Evolutionary conservation across 2,888 invertebrate species (phyloP).

Genomic region (Synergus itoensis): DNA sequence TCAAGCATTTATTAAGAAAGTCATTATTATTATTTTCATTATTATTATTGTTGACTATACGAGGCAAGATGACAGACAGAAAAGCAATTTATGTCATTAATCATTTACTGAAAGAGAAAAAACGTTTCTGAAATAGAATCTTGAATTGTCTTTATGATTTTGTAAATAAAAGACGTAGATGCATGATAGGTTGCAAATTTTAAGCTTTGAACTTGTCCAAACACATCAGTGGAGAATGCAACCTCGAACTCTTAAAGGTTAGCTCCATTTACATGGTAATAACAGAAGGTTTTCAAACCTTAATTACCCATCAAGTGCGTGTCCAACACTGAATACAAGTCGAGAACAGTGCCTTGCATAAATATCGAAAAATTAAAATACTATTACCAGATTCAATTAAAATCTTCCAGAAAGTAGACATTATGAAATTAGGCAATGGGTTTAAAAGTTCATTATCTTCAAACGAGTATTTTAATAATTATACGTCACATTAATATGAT

Average conservation of each 20-base stretch:
- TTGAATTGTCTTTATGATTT: neutral
- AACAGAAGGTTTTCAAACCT: conserved; percentile 60
- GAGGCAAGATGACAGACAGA: neutral
- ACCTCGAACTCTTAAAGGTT: conserved; percentile 46
- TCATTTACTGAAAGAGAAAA: neutral
- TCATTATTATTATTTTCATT: too few relatives aligned
- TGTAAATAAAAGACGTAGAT: conserved; percentile 49
- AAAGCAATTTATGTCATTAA: neutral
- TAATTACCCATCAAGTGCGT: conserved; percentile 60
- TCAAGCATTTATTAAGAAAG: too few relatives aligned
- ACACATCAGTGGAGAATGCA: conserved; percentile 24
- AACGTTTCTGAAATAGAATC: neutral
- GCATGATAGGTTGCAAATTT: conserved; percentile 59
- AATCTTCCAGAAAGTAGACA: conserved; percentile 19
- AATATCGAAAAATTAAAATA: conserved; percentile 41
- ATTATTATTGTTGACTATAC: neutral
- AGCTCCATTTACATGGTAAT: conserved; percentile 65
- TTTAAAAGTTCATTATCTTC: conserved; percentile 20
- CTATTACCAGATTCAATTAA: conserved; percentile 35
- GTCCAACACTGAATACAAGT: conserved; percentile 13
- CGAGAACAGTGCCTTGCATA: conserved; percentile 38
- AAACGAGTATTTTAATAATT: conserved; percentile 32
- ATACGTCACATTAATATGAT: conserved; percentile 16
- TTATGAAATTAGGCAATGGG: conserved; percentile 28
- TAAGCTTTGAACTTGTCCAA: conserved; percentile 43